phyloP scores from a whole-genome alignment of 2,888 invertebrate genomes.

The Thysanoteuthis rhombus region DNA sequence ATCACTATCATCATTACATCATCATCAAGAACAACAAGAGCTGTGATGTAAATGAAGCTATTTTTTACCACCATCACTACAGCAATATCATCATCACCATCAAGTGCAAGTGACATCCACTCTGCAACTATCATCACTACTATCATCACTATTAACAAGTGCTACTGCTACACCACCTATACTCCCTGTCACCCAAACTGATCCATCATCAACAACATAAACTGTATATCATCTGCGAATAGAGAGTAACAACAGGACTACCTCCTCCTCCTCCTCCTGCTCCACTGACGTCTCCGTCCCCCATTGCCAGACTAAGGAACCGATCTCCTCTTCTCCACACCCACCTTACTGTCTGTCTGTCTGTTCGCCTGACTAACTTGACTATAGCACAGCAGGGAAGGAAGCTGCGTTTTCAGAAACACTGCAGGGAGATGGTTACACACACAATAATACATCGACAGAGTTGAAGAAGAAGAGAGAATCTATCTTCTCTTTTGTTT shows the following conservation, averaged over 20 bases:
- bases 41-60: too few relatives aligned
- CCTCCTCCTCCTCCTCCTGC: neutral
- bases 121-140: slow-evolving; percentile 15
- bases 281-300: neutral
- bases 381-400: neutral
- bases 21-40: neutral
- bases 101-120: neutral
- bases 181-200: neutral
- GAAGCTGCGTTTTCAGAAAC: neutral
- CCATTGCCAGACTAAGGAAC: neutral
- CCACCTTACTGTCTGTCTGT: neutral
- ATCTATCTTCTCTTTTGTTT: too few relatives aligned
- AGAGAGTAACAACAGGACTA: neutral
- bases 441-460: neutral
- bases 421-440: neutral
- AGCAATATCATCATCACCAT: neutral
- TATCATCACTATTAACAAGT: neutral
- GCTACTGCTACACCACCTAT: neutral
- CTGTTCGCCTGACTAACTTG: neutral
- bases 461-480: neutral
- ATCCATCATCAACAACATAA: neutral
- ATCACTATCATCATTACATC: neutral
- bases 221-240: too few relatives aligned
- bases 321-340: neutral
- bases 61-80: neutral